These are phyloP conservation scores for Notamacropus eugenii DNA, from an alignment of 2,797 vertebrate species.

Conservation along the genomic window DNA sequence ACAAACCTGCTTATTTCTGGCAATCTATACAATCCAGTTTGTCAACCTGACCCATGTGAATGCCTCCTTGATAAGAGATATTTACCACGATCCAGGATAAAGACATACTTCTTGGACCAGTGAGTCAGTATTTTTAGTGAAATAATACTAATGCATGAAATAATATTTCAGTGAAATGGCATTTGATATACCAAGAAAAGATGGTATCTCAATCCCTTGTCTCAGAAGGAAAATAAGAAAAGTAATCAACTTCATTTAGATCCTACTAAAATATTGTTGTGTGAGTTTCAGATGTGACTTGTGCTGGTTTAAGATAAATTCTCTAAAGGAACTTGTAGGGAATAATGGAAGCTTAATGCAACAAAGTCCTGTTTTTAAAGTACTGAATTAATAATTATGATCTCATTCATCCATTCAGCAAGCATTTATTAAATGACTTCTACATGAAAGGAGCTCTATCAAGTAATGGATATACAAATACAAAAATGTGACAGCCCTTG, in stretches of 20 bases:
- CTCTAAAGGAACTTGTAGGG: conserved; percentile 11
- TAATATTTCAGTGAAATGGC: conserved; percentile 23
- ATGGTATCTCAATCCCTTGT: not conserved
- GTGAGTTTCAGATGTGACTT: conserved; percentile 33
- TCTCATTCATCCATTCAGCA: not conserved
- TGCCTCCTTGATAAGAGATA: conserved; percentile 1
- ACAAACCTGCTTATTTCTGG: not conserved
- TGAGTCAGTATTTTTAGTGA: not conserved
- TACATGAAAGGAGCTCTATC: not conserved
- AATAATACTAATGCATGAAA: conserved; percentile 21
- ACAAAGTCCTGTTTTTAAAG: not conserved
- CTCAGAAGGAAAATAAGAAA: conserved; percentile 25
- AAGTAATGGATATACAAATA: not conserved
- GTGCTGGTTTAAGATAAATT: conserved; percentile 30
- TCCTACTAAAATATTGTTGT: conserved; percentile 20
- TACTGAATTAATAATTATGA: not conserved
- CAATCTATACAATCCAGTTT: not conserved
- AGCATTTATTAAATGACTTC: too few species aligned
- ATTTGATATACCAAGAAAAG: conserved; percentile 3
- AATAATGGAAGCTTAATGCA: not conserved
- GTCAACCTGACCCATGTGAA: not conserved
- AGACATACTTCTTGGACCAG: conserved; percentile 1
- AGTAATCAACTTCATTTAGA: not conserved
- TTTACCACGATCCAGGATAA: not conserved
- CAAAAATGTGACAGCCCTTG: not conserved